phyloP scores from a whole-genome alignment of 2,113 vertebrate species.

The Scomber colias region DNA sequence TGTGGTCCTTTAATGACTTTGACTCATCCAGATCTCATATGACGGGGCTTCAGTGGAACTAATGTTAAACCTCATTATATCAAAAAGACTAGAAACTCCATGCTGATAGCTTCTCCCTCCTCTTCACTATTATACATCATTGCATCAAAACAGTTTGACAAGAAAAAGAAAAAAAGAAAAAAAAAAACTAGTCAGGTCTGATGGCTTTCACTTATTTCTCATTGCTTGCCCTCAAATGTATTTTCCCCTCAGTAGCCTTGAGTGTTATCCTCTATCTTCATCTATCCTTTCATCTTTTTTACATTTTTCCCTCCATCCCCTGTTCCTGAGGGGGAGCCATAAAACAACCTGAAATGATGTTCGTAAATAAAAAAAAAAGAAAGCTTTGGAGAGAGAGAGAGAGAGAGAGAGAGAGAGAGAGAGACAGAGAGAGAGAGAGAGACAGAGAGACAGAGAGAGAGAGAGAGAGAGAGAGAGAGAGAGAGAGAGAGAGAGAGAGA shows the following conservation, averaged over 20 bases:
- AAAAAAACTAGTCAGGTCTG: not conserved
- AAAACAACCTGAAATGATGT: constrained; percentile 67
- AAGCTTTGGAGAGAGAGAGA: constrained; percentile 39
- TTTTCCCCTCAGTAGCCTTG: constrained; percentile 46
- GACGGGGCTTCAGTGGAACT: constrained; percentile 12
- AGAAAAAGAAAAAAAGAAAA: not conserved
- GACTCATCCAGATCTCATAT: constrained; percentile 38
- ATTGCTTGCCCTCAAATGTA: constrained; percentile 38
- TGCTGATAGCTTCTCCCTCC: not conserved
- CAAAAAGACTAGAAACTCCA: constrained; percentile 32
- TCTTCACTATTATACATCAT: not conserved
- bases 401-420: constrained; percentile 14
- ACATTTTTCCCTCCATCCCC: constrained; percentile 32
- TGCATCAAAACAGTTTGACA: constrained; percentile 30
- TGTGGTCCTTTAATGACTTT: not conserved
- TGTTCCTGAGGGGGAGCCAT: constrained; percentile 54
- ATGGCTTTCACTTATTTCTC: constrained; percentile 46
- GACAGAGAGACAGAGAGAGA: constrained; percentile 32
- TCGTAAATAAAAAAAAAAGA: constrained; percentile 56
- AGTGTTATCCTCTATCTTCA: constrained; percentile 54
- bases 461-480: constrained; percentile 4
- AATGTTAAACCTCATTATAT: constrained; percentile 52
- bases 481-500: constrained; percentile 30
- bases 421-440: constrained; percentile 1
- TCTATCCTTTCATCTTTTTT: constrained; percentile 68